A percentile compares a stretch with the other conserved stretches of the same genome.
Evolutionary conservation across 1,140 invertebrate species (phyloP).

Genomic region (Mya arenaria): DNA sequence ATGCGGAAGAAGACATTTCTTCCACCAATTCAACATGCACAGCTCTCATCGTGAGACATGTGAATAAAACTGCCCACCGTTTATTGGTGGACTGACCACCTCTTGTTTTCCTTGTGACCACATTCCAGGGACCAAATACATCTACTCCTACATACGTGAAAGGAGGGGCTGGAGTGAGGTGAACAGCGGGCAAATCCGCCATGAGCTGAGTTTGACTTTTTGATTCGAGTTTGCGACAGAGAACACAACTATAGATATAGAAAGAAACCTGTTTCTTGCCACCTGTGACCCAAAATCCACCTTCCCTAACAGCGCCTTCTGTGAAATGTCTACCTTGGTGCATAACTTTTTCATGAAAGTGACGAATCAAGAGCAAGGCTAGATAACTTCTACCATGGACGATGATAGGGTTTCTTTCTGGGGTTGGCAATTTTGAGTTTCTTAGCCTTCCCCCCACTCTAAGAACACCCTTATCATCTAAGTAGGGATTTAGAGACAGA

Average conservation of each 20-base stretch:
- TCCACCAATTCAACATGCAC: conserved; percentile 41
- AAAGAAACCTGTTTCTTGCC: not conserved
- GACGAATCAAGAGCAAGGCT: too few relatives aligned
- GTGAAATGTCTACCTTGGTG: not conserved
- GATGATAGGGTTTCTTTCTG: not conserved
- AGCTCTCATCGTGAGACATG: not conserved
- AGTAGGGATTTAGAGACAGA: too few relatives aligned
- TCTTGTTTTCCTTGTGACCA: conserved; percentile 12
- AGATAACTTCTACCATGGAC: not conserved
- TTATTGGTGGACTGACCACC: conserved; percentile 1
- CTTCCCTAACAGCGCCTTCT: not conserved
- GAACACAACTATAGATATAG: not conserved
- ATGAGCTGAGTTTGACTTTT: not conserved
- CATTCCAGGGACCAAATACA: conserved; percentile 22
- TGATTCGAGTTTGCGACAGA: not conserved
- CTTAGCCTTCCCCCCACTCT: not conserved
- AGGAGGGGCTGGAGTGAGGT: not conserved
- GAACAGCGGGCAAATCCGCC: not conserved
- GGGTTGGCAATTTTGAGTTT: too few relatives aligned
- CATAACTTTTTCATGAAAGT: not conserved
- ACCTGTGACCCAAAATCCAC: not conserved
- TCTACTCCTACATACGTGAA: not conserved
- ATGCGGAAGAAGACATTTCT: conserved; percentile 5
- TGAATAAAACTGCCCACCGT: conserved; percentile 19
- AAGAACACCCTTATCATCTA: too few relatives aligned